Evolutionary conservation across 2,797 vertebrate species (phyloP).

Genomic region (Schizothorax lantsangensis): DNA sequence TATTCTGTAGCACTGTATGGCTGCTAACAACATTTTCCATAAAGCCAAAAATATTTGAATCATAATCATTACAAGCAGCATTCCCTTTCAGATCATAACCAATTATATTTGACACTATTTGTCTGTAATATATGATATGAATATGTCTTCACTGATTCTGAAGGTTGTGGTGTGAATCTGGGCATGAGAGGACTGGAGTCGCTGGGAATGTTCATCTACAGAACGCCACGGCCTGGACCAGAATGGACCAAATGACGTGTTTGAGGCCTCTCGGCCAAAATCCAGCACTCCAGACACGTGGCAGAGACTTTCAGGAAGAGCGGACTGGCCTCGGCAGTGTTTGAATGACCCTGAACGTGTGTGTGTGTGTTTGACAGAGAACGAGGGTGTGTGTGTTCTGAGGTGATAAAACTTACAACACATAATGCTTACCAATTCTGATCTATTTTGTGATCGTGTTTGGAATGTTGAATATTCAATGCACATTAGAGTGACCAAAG

Average conservation of each 20-base stretch:
- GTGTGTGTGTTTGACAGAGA: not conserved
- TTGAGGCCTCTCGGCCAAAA: slow-evolving; percentile 82
- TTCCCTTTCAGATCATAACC: not conserved
- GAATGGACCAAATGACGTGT: slow-evolving; percentile 81
- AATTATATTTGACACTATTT: not conserved
- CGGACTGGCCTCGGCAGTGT: slow-evolving; percentile 75
- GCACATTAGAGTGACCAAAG: slow-evolving; percentile 29
- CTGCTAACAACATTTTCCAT: not conserved
- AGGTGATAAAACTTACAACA: not conserved
- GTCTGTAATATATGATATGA: not conserved
- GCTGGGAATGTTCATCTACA: slow-evolving; percentile 81
- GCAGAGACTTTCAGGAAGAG: slow-evolving; percentile 80
- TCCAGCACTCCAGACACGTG: slow-evolving; percentile 80
- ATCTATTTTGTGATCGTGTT: slow-evolving; percentile 2
- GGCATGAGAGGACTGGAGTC: slow-evolving; percentile 81
- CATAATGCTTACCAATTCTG: not conserved
- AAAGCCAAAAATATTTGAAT: not conserved
- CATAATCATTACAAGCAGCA: not conserved
- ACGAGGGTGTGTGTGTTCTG: not conserved
- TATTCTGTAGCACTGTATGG: not conserved
- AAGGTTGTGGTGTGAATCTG: slow-evolving; percentile 84
- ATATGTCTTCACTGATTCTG: slow-evolving; percentile 11
- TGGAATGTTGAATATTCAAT: slow-evolving; percentile 2
- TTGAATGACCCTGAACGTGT: slow-evolving; percentile 68
- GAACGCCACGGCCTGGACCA: slow-evolving; percentile 80